Percentiles rank a stretch among this genome's conserved stretches.
Evolutionary conservation across 1,140 invertebrate genomes (phyloP).

Genomic region (Marisa cornuarietis): DNA sequence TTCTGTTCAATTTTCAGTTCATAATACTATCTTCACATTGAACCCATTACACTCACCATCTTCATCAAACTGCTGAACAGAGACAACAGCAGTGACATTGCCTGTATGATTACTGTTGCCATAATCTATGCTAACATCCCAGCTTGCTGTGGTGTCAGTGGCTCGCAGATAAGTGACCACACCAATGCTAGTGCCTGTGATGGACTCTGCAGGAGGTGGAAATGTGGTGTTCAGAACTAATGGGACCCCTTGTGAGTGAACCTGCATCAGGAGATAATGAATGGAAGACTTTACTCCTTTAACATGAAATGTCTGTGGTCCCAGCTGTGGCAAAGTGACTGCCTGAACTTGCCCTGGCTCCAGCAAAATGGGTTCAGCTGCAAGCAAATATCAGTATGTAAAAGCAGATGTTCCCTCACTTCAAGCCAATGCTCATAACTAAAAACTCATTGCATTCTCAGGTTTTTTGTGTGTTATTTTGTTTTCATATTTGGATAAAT

Average conservation of each 20-base stretch:
- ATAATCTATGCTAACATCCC: background rate
- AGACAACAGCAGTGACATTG: background rate
- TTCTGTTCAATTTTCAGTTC: too few species aligned
- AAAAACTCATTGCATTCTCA: too few species aligned
- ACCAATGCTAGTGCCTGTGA: constrained; percentile 1
- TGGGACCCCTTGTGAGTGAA: background rate
- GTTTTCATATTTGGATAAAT: too few species aligned
- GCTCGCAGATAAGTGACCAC: background rate
- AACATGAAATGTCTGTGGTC: background rate
- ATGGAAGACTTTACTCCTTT: background rate
- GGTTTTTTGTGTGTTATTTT: too few species aligned
- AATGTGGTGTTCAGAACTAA: background rate
- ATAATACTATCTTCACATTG: background rate
- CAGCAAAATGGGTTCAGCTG: too few species aligned
- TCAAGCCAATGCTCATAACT: too few species aligned
- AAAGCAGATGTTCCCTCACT: too few species aligned
- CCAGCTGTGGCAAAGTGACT: too few species aligned
- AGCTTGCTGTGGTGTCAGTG: background rate
- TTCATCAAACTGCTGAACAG: constrained; percentile 6
- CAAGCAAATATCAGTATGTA: too few species aligned
- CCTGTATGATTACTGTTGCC: background rate
- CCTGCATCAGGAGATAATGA: background rate
- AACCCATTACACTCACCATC: background rate
- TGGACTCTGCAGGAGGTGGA: background rate
- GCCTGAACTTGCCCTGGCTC: too few species aligned